A percentile compares a stretch with the other conserved stretches of the same genome.
Conservation (phyloP, 2,113 vertebrate species). For the Podarcis muralis region DNA sequence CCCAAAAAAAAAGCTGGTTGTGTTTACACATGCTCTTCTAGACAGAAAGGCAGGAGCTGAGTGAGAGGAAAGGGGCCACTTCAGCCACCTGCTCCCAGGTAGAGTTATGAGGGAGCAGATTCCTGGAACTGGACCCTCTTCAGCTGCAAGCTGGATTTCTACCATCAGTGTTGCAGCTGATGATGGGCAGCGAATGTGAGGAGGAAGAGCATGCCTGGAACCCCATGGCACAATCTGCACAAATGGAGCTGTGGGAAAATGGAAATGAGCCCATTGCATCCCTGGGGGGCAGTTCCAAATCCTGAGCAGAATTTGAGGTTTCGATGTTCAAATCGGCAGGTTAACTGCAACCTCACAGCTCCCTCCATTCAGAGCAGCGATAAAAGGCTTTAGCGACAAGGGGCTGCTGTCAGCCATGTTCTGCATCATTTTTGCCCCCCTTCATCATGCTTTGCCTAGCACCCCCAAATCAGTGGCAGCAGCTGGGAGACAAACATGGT, state of each 20-base stretch:
- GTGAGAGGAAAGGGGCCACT: not conserved
- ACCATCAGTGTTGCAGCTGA: not conserved
- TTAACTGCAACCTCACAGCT: not conserved
- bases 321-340: no score
- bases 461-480: no score
- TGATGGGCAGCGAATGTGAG: no score
- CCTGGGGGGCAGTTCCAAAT: no score
- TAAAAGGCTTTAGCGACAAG: not conserved
- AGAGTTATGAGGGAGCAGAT: not conserved
- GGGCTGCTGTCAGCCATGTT: not conserved
- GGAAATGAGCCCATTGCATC: no score
- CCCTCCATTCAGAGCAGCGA: not conserved
- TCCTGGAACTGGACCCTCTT: not conserved
- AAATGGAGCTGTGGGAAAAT: no score
- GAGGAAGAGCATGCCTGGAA: no score
- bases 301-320: no score
- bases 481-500: no score
- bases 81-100: not conserved
- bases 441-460: no score
- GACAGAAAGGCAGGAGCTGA: not conserved
- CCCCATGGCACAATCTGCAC: not conserved
- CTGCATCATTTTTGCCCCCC: not conserved
- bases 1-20: not conserved
- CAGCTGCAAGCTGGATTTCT: not conserved
- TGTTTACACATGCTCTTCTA: not conserved